These are phyloP conservation scores for Mactra quadrangularis DNA, from an alignment of 1,140 invertebrate species.

Conservation along the genomic window DNA sequence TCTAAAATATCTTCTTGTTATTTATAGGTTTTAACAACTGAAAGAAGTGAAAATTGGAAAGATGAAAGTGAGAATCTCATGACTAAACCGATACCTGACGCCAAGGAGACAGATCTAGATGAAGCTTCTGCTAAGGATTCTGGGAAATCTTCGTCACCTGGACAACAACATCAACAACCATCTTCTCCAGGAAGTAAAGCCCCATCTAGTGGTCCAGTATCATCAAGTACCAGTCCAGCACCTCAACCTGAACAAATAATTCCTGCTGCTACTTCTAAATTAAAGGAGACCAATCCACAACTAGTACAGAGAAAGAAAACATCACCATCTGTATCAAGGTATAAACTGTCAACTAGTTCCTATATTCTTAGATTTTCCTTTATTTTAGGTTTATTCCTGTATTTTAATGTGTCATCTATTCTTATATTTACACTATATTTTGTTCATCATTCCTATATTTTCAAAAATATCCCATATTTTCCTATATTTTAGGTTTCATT, in stretches of 20 bases:
- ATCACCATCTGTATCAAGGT: conserved; percentile 41
- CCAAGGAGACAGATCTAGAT: conserved; percentile 35
- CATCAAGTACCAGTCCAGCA: conserved; percentile 4
- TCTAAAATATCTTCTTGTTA: no score
- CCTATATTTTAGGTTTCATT: no score
- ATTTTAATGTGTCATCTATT: no score
- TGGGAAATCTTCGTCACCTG: background rate
- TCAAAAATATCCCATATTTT: no score
- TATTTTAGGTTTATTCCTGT: no score
- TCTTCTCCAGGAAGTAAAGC: conserved; percentile 16
- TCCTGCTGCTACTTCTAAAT: conserved; percentile 38
- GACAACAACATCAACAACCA: conserved; percentile 28
- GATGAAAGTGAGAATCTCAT: conserved; percentile 63
- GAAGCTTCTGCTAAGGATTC: background rate
- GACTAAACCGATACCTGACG: conserved; percentile 44
- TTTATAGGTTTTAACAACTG: conserved; percentile 74
- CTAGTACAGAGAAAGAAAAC: conserved; percentile 72
- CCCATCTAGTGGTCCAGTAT: conserved; percentile 9
- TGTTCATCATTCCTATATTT: no score
- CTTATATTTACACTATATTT: no score
- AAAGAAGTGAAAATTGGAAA: conserved; percentile 68
- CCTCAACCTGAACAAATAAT: conserved; percentile 54
- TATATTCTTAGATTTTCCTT: no score
- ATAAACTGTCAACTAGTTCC: no score
- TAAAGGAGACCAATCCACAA: conserved; percentile 43